phyloP scores from a whole-genome alignment of 2,888 invertebrate genomes.

The Agriotes lineatus region DNA sequence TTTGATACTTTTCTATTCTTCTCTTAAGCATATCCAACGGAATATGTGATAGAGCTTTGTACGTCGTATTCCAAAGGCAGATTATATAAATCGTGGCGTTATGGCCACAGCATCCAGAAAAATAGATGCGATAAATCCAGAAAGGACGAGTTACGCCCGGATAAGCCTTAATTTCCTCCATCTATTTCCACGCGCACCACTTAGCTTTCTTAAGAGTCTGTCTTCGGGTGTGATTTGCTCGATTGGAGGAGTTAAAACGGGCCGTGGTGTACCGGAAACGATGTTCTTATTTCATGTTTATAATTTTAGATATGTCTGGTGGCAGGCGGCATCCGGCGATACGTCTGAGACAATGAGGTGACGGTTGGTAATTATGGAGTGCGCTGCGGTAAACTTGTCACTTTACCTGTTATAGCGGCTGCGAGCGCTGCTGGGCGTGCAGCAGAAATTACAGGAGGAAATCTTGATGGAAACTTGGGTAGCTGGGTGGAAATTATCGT shows the following conservation, averaged over 20 bases:
- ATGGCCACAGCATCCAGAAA: too few species aligned
- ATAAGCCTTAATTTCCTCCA: slow-evolving; percentile 10
- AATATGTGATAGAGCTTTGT: too few species aligned
- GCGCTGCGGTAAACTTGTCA: background rate
- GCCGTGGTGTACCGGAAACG: slow-evolving; percentile 49
- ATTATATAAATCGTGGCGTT: too few species aligned
- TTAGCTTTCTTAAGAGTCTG: background rate
- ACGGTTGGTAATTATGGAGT: slow-evolving; percentile 6
- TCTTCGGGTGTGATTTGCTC: slow-evolving; percentile 6
- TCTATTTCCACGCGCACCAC: slow-evolving; percentile 8
- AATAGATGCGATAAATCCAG: too few species aligned
- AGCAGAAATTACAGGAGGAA: too few species aligned
- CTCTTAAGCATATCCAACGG: too few species aligned
- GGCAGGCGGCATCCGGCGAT: slow-evolving; percentile 50
- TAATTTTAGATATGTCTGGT: slow-evolving; percentile 56
- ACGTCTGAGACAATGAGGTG: slow-evolving; percentile 7
- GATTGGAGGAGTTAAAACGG: slow-evolving; percentile 17
- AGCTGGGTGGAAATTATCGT: too few species aligned
- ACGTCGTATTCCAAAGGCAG: too few species aligned
- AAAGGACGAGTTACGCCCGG: background rate
- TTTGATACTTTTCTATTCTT: too few species aligned
- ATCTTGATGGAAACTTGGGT: too few species aligned
- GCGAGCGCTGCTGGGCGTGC: too few species aligned
- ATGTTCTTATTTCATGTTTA: slow-evolving; percentile 55
- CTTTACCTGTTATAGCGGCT: too few species aligned